Evolutionary conservation across 2,113 vertebrate genomes (phyloP).

Genomic region (Pantherophis guttatus): DNA sequence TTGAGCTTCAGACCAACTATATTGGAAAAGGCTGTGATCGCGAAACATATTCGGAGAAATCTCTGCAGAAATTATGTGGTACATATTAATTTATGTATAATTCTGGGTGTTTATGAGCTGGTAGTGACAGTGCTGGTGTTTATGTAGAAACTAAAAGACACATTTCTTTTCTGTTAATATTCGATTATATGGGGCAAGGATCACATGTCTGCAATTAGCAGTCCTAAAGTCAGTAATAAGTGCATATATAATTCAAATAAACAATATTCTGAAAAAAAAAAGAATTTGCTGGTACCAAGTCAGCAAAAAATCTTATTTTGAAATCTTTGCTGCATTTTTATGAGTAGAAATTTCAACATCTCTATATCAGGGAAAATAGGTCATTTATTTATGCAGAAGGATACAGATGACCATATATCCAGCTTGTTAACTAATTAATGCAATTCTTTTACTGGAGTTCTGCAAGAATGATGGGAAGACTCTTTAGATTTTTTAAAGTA

Average conservation of each 20-base stretch:
- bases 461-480: neutral
- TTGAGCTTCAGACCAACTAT: constrained; percentile 88
- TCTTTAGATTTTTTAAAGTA: neutral
- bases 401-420: neutral
- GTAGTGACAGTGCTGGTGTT: neutral
- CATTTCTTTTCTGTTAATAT: neutral
- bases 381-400: neutral
- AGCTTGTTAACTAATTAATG: neutral
- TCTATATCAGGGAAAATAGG: neutral
- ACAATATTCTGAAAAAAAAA: neutral
- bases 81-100: constrained; percentile 42
- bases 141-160: neutral
- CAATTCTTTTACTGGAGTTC: neutral
- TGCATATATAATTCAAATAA: neutral
- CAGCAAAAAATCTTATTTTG: constrained; percentile 27
- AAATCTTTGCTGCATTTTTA: neutral
- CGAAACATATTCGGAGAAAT: constrained; percentile 92
- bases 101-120: neutral
- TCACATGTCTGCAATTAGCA: neutral
- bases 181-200: neutral
- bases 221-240: neutral
- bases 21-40: constrained; percentile 93
- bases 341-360: neutral
- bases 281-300: constrained; percentile 4
- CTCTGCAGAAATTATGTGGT: constrained; percentile 94